phyloP scores from a whole-genome alignment of 1,140 invertebrate species.

The Zaprionus capensis region DNA sequence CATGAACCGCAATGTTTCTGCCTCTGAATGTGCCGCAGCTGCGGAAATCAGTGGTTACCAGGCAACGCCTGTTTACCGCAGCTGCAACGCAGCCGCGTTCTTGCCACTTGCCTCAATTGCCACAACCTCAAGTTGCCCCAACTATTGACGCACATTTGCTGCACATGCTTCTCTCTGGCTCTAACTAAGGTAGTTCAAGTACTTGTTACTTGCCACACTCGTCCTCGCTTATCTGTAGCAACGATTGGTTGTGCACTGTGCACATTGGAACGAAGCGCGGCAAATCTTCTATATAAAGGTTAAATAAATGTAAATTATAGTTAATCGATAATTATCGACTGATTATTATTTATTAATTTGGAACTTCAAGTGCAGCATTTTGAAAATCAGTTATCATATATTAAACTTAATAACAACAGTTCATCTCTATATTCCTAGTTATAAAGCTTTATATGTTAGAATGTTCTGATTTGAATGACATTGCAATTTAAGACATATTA shows the following conservation, averaged over 20 bases:
- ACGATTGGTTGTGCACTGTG: conserved; percentile 24
- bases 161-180: conserved; percentile 6
- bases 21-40: conserved; percentile 25
- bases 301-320: no score
- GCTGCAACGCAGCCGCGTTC: conserved; percentile 22
- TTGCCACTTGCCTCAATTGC: conserved; percentile 11
- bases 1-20: not conserved
- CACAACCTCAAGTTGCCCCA: conserved; percentile 8
- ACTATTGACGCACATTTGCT: conserved; percentile 22
- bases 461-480: no score
- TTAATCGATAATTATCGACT: no score
- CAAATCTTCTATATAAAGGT: not conserved
- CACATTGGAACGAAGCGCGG: not conserved
- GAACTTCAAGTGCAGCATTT: no score
- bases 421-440: no score
- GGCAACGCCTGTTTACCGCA: conserved; percentile 54
- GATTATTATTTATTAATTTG: no score
- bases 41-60: conserved; percentile 73
- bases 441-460: no score
- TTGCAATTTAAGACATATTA: no score
- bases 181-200: conserved; percentile 19
- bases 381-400: no score
- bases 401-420: no score
- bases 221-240: conserved; percentile 11
- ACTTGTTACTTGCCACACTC: conserved; percentile 12